phyloP scores from a whole-genome alignment of 2,113 vertebrate species.

The Aix galericulata region DNA sequence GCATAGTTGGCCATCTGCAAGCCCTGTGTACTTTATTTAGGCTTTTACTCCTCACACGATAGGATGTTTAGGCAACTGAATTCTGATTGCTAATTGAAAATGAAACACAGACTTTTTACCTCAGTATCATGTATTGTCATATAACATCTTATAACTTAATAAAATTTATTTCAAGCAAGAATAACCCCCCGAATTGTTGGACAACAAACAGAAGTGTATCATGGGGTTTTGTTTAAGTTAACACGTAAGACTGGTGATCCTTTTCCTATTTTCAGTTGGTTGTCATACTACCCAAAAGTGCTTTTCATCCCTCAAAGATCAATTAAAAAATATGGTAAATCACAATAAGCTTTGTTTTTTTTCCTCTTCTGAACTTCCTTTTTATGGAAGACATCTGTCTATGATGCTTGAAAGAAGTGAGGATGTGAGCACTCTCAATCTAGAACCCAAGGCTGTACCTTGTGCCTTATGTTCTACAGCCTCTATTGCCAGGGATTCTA shows the following conservation, averaged over 20 bases:
- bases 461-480: not conserved
- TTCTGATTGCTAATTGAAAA: not conserved
- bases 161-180: not conserved
- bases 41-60: fast-evolving
- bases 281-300: not conserved
- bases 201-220: not conserved
- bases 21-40: not conserved
- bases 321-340: not conserved
- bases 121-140: not conserved
- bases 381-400: not conserved
- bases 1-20: not conserved
- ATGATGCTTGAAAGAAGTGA: not conserved
- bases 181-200: not conserved
- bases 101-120: not conserved
- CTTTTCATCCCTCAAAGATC: not conserved
- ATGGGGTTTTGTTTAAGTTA: not conserved
- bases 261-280: not conserved
- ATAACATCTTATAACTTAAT: not conserved
- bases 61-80: not conserved
- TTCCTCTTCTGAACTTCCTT: not conserved
- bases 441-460: not conserved
- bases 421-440: not conserved
- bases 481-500: not conserved
- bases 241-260: not conserved
- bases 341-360: not conserved